phyloP scores from a whole-genome alignment of 2,888 invertebrate genomes.

The Mesorhabditis belari region DNA sequence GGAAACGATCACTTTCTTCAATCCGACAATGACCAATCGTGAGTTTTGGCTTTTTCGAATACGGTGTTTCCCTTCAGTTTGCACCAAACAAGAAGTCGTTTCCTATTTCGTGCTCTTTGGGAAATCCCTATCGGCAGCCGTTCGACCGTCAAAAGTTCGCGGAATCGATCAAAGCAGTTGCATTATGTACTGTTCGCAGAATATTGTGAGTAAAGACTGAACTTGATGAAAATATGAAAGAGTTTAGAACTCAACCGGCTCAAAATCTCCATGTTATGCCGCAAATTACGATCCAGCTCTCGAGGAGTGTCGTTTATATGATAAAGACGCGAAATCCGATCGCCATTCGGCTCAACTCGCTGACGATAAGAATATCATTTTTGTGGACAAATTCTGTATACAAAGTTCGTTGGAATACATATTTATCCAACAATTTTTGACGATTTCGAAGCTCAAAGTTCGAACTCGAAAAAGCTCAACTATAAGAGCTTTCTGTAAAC shows the following conservation, averaged over 20 bases:
- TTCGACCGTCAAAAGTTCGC: slow-evolving; percentile 16
- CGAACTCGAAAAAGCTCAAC: too few species aligned
- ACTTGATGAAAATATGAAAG: not conserved
- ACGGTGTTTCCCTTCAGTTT: slow-evolving; percentile 9
- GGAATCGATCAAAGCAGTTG: slow-evolving; percentile 33
- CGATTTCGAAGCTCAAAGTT: not conserved
- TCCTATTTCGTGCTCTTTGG: slow-evolving; percentile 31
- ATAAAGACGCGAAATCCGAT: slow-evolving; percentile 9
- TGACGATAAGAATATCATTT: slow-evolving; percentile 21
- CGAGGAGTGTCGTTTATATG: slow-evolving; percentile 30
- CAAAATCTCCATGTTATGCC: slow-evolving; percentile 20
- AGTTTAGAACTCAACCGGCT: slow-evolving; percentile 25
- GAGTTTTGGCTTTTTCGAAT: not conserved
- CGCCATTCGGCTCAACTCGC: slow-evolving; percentile 11
- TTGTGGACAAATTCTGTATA: slow-evolving; percentile 36
- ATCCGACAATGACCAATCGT: not conserved
- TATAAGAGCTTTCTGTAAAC: too few species aligned
- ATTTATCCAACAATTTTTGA: too few species aligned
- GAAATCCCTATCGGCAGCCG: slow-evolving; percentile 11
- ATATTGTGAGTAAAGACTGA: slow-evolving; percentile 15
- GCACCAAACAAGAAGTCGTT: slow-evolving; percentile 18
- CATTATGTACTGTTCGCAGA: slow-evolving; percentile 33
- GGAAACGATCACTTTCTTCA: not conserved
- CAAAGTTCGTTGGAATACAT: slow-evolving; percentile 18
- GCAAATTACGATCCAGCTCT: slow-evolving; percentile 27